Evolutionary conservation across 2,888 invertebrate species (phyloP).

Genomic region (Amphipoea lucens): DNA sequence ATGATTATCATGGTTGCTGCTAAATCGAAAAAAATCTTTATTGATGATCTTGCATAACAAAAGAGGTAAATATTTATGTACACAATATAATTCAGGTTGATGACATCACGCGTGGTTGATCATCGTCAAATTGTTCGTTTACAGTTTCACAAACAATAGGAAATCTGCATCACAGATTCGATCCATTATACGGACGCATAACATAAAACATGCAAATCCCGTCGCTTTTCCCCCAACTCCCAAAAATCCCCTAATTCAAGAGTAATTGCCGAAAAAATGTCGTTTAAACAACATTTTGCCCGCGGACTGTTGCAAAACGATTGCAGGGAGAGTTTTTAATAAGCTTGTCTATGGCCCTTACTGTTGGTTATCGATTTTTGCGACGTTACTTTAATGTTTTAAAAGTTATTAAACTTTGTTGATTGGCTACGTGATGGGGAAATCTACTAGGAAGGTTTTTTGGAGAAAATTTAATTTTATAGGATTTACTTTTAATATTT

Average conservation of each 20-base stretch:
- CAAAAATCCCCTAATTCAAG: constrained; percentile 64
- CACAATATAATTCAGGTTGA: not conserved
- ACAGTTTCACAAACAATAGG: constrained; percentile 30
- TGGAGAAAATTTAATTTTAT: constrained; percentile 6
- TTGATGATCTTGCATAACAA: not conserved
- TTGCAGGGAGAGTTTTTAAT: constrained; percentile 57
- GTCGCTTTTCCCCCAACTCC: constrained; percentile 33
- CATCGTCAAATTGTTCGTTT: constrained; percentile 20
- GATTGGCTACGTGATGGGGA: constrained; percentile 36
- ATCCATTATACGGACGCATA: constrained; percentile 48
- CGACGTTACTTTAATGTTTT: constrained; percentile 34
- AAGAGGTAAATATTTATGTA: not conserved
- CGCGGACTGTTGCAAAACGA: constrained; percentile 52
- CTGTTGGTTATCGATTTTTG: constrained; percentile 49
- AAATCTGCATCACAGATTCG: constrained; percentile 55
- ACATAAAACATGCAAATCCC: constrained; percentile 62
- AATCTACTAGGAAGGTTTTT: constrained; percentile 12
- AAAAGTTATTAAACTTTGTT: constrained; percentile 53
- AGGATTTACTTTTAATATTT: constrained; percentile 11
- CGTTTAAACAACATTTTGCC: constrained; percentile 58
- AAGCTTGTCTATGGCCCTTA: constrained; percentile 54
- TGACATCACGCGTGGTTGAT: constrained; percentile 10
- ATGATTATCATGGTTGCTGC: not conserved
- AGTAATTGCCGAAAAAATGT: constrained; percentile 68
- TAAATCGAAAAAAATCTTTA: not conserved